Base-by-base conservation (phyloP, 2,797 vertebrate genomes). In the Coccyzus lansbergi region DNA sequence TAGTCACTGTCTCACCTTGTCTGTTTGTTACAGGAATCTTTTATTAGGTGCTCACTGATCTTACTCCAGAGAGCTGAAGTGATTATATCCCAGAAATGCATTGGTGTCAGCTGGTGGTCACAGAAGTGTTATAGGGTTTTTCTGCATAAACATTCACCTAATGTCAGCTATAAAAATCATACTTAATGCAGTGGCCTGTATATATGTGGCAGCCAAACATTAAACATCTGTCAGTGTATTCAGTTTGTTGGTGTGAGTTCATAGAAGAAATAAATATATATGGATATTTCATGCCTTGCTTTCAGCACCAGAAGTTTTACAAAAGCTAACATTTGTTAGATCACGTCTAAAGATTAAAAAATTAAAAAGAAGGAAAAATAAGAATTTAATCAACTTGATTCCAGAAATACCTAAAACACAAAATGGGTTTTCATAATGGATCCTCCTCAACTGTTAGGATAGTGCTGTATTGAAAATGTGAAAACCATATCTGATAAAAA, bases 31-130 rank as follows among this genome's bases (percentile, higher is more conserved):
- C 91, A 97, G 94, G 87, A 96, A 92, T 96, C 86, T 96, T 96
- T 97, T 95, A 95, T 97, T 97, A 97, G 96, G 84, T 95, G 70
- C 90, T 95, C 89, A 83, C 93, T 96, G 93, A 96, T 98, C 83
- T 97, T 94, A 90, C 97, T 97, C 93, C 83, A 91, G 96, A 97
- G 96, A 97, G 89, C 62, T 87, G 83, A 79, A 91, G 94, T 95
- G 94, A 94, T 97, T 96, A 88, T 93, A 92, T 95, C 93, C 93
- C 89, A 95, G 93, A 94, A 95, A 90, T 71, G 52, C 67, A 65
- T 18, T 77, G 77, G 42, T 94, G 95, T 96, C 96, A 97, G 94
- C 90, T 97, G 93, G 69, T 95, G 70, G 89, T 93, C 96, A 93
- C 53, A 84, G 68, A 90, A 94, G 52, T 55, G 42, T 65, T 96